These are phyloP conservation scores for Apotomis capreana DNA, from an alignment of 2,888 invertebrate species.

Conservation along the genomic window DNA sequence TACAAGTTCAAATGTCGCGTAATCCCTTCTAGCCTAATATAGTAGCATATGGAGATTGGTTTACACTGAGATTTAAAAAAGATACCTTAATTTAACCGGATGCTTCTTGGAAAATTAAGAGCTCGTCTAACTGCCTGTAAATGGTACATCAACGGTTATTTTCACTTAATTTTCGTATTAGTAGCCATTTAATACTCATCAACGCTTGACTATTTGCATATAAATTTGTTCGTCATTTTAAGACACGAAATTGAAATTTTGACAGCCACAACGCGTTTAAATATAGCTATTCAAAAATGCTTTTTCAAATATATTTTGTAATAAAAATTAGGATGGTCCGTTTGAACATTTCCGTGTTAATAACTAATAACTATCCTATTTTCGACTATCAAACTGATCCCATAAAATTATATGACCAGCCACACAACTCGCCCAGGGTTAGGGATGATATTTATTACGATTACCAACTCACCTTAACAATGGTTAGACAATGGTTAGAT, in stretches of 20 bases:
- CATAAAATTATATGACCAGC: slow-evolving; percentile 38
- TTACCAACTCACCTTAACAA: slow-evolving; percentile 64
- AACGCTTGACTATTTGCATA: slow-evolving; percentile 21
- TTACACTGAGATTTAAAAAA: slow-evolving; percentile 26
- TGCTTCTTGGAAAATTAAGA: slow-evolving; percentile 22
- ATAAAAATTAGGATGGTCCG: neutral
- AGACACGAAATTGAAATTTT: slow-evolving; percentile 1
- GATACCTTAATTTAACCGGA: slow-evolving; percentile 22
- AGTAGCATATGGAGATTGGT: neutral
- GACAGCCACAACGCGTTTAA: neutral
- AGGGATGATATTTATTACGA: slow-evolving; percentile 78
- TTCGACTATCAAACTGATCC: slow-evolving; percentile 30
- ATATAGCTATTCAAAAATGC: neutral
- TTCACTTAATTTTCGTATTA: slow-evolving; percentile 23
- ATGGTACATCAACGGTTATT: slow-evolving; percentile 9
- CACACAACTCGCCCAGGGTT: slow-evolving; percentile 45
- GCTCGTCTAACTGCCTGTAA: slow-evolving; percentile 4
- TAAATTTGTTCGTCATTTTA: neutral
- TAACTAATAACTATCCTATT: slow-evolving; percentile 13
- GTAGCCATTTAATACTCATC: slow-evolving; percentile 13
- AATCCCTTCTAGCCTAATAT: neutral
- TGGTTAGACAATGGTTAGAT: slow-evolving; percentile 71
- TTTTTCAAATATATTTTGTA: neutral
- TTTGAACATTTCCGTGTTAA: slow-evolving; percentile 5
- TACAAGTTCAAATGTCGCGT: neutral